Percentiles rank a stretch among this genome's conserved stretches.
Evolutionary conservation across 2,888 invertebrate genomes (phyloP).

Genomic region (Druceiella hillmani): DNA sequence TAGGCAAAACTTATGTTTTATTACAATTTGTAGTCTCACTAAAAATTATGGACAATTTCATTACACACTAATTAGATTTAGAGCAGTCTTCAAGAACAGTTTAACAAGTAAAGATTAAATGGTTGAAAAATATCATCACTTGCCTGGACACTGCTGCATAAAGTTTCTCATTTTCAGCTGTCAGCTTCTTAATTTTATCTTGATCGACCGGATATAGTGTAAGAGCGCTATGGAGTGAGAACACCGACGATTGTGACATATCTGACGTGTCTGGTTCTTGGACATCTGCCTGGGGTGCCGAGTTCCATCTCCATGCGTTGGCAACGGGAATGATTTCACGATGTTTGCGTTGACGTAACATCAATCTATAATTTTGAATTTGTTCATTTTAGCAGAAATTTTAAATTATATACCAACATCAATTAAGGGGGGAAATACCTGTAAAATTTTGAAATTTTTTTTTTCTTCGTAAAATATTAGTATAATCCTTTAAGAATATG

Average conservation of each 20-base stretch:
- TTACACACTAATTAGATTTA: no score
- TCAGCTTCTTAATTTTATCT: slow-evolving; percentile 31
- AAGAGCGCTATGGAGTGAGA: slow-evolving; percentile 39
- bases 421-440: no score
- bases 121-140: not conserved
- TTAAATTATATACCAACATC: no score
- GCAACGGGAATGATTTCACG: slow-evolving; percentile 30
- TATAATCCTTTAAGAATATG: no score
- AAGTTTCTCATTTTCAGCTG: slow-evolving; percentile 34
- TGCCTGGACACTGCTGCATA: slow-evolving; percentile 34
- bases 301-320: slow-evolving; percentile 41
- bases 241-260: slow-evolving; percentile 29
- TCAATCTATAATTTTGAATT: slow-evolving; percentile 33
- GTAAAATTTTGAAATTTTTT: no score
- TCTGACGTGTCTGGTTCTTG: slow-evolving; percentile 33
- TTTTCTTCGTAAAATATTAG: no score
- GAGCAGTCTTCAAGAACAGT: slow-evolving; percentile 3
- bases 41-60: no score
- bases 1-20: no score
- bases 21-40: no score
- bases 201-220: slow-evolving; percentile 31
- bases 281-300: slow-evolving; percentile 36
- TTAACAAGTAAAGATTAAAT: not conserved
- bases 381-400: no score
- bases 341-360: slow-evolving; percentile 36